A percentile compares a stretch with the other conserved stretches of the same genome.
Evolutionary conservation across 2,113 vertebrate species (phyloP).

Genomic region (Oryctolagus cuniculus): DNA sequence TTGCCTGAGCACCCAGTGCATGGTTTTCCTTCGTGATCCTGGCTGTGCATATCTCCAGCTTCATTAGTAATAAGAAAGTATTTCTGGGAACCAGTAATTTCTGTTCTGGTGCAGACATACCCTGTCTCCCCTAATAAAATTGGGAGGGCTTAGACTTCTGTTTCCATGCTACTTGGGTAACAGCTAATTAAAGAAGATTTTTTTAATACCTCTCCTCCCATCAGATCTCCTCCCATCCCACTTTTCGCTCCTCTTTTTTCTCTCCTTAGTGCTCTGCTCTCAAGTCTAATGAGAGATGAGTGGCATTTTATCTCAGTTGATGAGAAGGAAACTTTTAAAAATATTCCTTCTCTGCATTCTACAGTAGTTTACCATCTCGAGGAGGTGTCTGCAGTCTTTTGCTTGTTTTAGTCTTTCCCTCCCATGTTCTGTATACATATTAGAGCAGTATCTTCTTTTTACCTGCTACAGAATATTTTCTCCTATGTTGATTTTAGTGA

Average conservation of each 20-base stretch:
- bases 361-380: constrained; percentile 21
- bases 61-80: constrained; percentile 2
- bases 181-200: constrained; percentile 11
- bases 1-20: background rate
- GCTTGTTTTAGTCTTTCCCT: constrained; percentile 1
- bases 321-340: background rate
- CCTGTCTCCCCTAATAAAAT: background rate
- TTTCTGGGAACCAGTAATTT: constrained; percentile 3
- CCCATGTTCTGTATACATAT: background rate
- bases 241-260: background rate
- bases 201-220: background rate
- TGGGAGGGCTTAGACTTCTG: background rate
- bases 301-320: constrained; percentile 3
- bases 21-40: background rate
- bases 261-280: background rate
- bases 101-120: background rate
- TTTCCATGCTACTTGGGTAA: background rate
- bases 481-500: constrained; percentile 53
- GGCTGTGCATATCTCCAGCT: background rate
- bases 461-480: constrained; percentile 63
- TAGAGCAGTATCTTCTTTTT: constrained; percentile 42
- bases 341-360: background rate
- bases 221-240: background rate
- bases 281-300: background rate
- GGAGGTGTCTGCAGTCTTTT: background rate